Evolutionary conservation across 2,113 vertebrate genomes (phyloP).

Genomic region (Megaptera novaeangliae): DNA sequence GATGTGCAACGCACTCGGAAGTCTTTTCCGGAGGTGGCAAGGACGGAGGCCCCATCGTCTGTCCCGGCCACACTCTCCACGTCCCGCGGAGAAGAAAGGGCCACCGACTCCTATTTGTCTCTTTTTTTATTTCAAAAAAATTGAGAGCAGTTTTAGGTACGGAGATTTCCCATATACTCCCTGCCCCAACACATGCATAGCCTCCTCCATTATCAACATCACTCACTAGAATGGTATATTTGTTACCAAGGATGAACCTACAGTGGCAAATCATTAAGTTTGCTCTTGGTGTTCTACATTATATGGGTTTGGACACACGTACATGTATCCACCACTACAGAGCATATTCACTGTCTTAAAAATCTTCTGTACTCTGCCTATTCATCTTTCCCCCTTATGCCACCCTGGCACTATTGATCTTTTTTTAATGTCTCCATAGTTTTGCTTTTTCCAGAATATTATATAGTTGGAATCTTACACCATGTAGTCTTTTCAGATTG

Average conservation of each 20-base stretch:
- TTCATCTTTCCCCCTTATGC: neutral
- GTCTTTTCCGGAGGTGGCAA: conserved; percentile 51
- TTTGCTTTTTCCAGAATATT: neutral
- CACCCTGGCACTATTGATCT: neutral
- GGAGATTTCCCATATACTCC: neutral
- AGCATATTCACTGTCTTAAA: neutral
- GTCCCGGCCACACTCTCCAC: neutral
- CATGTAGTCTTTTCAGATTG: neutral
- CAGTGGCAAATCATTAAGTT: neutral
- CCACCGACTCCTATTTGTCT: neutral
- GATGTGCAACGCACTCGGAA: conserved; percentile 81
- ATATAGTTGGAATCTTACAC: neutral
- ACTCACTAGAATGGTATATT: neutral
- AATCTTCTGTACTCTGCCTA: neutral
- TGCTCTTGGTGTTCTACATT: neutral
- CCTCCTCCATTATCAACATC: neutral
- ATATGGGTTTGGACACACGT: neutral
- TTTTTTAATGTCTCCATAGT: neutral
- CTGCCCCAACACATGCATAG: too few species aligned
- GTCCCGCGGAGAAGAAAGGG: accelerated
- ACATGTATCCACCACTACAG: neutral
- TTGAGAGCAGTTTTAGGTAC: neutral
- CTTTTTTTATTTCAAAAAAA: neutral
- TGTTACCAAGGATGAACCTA: neutral
- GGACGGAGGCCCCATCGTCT: neutral